phyloP scores from a whole-genome alignment of 2,113 vertebrate species.

The Varanus komodoensis region DNA sequence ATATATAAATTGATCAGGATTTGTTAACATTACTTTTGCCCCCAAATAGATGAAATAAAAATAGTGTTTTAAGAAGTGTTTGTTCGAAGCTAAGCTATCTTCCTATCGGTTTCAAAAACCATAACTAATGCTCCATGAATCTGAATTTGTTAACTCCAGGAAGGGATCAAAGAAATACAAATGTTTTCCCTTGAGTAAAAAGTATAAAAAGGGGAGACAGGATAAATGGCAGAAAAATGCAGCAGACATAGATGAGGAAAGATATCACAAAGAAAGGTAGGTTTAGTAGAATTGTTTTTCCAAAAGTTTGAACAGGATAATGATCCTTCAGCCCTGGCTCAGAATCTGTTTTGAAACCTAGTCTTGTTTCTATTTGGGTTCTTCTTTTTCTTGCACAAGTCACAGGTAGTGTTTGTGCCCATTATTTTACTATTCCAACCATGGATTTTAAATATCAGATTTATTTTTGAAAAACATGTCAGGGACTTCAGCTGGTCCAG shows the following conservation, averaged over 20 bases:
- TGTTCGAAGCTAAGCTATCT: neutral
- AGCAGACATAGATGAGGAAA: neutral
- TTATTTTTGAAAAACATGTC: neutral
- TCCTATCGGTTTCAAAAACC: neutral
- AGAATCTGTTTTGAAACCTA: neutral
- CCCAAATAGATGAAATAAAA: slow-evolving; percentile 5
- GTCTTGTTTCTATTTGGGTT: neutral
- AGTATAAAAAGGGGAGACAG: neutral
- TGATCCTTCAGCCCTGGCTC: neutral
- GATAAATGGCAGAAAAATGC: neutral
- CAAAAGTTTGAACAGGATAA: neutral
- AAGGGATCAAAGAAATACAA: neutral
- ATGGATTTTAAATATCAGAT: neutral
- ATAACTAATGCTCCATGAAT: neutral
- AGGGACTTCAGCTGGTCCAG: too few species aligned
- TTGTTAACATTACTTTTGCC: neutral
- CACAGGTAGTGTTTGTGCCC: neutral
- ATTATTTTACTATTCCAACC: neutral
- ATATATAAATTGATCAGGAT: neutral
- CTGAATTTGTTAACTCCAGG: neutral
- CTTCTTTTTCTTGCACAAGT: neutral
- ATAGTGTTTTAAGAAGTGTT: neutral
- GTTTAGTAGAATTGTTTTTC: neutral
- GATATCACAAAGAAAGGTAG: neutral
- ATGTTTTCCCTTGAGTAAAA: slow-evolving; percentile 16